Percentiles rank a stretch among this genome's conserved stretches.
phyloP scores from a whole-genome alignment of 2,797 vertebrate genomes.

The Bufotes viridis region DNA sequence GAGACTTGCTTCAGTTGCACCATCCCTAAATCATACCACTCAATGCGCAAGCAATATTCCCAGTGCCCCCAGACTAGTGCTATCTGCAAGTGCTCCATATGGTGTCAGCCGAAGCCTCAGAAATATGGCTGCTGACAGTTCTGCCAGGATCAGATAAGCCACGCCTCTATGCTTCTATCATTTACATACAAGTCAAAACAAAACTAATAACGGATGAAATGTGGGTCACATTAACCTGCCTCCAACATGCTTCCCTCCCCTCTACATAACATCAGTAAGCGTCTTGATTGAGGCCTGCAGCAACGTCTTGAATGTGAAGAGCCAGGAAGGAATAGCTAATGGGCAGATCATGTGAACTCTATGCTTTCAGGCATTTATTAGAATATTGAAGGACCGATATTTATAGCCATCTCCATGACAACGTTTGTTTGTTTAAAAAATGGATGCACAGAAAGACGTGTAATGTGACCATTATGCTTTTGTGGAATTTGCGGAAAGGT shows the following conservation, averaged over 20 bases:
- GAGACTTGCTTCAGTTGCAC: not conserved
- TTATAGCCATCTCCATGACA: constrained; percentile 34
- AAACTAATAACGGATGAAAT: not conserved
- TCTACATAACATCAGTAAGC: not conserved
- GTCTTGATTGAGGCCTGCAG: not conserved
- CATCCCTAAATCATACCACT: not conserved
- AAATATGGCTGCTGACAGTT: no score
- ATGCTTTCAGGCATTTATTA: constrained; percentile 18
- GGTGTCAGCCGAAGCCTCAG: no score
- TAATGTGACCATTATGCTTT: constrained; percentile 20
- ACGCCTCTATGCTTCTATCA: no score
- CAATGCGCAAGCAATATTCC: not conserved
- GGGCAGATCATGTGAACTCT: constrained; percentile 14
- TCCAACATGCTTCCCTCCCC: not conserved
- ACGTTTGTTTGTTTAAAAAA: constrained; percentile 44
- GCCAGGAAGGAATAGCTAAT: not conserved
- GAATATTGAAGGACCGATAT: constrained; percentile 51
- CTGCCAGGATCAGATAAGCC: no score
- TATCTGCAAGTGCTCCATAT: no score
- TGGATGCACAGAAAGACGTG: not conserved
- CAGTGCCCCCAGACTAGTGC: no score
- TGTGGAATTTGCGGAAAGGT: constrained; percentile 1
- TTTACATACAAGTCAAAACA: not conserved
- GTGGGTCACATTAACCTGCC: no score
- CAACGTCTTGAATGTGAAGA: not conserved